Evolutionary conservation across 2,888 invertebrate species (phyloP).

Genomic region (Eupithecia subfuscata): DNA sequence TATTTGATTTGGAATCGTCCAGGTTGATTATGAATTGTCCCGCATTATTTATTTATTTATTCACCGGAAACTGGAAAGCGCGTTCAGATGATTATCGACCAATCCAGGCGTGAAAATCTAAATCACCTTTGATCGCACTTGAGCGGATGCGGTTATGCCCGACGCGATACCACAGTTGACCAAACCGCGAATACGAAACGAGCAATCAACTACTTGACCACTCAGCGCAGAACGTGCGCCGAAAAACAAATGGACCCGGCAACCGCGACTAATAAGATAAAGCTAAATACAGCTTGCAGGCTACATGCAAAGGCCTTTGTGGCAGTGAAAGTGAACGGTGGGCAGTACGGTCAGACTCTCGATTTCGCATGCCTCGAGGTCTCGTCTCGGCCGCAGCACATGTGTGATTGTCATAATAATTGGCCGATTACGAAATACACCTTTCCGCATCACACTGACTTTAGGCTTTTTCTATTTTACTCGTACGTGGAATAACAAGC

Average conservation of each 20-base stretch:
- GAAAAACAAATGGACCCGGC: conserved; percentile 51
- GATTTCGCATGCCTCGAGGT: conserved; percentile 68
- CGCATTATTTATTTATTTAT: neutral
- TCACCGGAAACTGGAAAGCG: conserved; percentile 33
- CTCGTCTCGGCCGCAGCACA: conserved; percentile 41
- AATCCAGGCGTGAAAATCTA: conserved; percentile 35
- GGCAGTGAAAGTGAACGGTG: conserved; percentile 68
- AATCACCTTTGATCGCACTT: conserved; percentile 36
- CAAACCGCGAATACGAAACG: conserved; percentile 37
- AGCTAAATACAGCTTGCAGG: conserved; percentile 49
- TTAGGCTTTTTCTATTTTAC: conserved; percentile 11
- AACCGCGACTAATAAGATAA: conserved; percentile 60
- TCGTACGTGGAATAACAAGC: conserved; percentile 17
- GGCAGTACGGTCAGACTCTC: conserved; percentile 58
- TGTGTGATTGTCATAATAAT: conserved; percentile 47
- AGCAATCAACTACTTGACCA: conserved; percentile 38
- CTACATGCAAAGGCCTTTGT: conserved; percentile 50
- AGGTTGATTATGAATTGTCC: no score
- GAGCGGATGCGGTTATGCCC: conserved; percentile 32
- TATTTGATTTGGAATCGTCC: neutral
- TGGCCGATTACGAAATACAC: conserved; percentile 48
- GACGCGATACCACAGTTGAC: conserved; percentile 32
- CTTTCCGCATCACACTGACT: conserved; percentile 30
- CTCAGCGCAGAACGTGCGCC: conserved; percentile 48
- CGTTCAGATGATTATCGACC: conserved; percentile 29